These are phyloP conservation scores for Ylistrum balloti DNA, from an alignment of 1,140 invertebrate species.

Conservation along the genomic window DNA sequence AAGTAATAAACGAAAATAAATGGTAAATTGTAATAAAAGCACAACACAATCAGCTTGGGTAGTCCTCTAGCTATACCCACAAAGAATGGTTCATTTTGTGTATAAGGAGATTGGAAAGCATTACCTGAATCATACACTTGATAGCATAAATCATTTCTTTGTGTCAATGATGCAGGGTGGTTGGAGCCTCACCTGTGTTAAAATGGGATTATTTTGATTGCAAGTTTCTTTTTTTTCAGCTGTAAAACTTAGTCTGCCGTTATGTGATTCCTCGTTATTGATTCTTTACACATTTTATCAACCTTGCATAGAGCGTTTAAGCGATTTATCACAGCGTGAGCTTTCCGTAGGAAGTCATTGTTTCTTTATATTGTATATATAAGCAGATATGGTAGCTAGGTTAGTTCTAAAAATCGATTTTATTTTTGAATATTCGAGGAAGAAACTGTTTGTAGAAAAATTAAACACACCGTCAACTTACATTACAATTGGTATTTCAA, in stretches of 20 bases:
- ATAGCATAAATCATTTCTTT: constrained; percentile 26
- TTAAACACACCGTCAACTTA: background rate
- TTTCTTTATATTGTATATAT: constrained; percentile 4
- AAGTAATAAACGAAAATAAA: background rate
- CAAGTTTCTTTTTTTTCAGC: background rate
- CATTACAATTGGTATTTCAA: background rate
- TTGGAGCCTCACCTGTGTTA: background rate
- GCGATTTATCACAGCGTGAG: background rate
- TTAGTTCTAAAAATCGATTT: background rate
- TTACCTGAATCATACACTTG: constrained; percentile 7
- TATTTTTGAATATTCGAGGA: background rate
- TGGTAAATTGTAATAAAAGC: background rate
- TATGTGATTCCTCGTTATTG: background rate
- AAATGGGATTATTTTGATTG: constrained; percentile 28
- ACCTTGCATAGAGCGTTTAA: background rate
- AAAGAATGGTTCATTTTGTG: background rate
- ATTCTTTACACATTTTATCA: background rate
- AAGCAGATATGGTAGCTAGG: background rate
- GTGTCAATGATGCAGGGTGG: constrained; percentile 30
- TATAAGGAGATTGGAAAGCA: background rate
- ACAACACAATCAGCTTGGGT: background rate
- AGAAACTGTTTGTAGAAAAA: too few relatives aligned
- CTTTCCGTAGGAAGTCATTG: background rate
- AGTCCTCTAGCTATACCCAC: background rate
- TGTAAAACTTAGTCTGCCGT: constrained; percentile 15